Conservation (phyloP, 2,113 vertebrate species). For the Zapornia atra region DNA sequence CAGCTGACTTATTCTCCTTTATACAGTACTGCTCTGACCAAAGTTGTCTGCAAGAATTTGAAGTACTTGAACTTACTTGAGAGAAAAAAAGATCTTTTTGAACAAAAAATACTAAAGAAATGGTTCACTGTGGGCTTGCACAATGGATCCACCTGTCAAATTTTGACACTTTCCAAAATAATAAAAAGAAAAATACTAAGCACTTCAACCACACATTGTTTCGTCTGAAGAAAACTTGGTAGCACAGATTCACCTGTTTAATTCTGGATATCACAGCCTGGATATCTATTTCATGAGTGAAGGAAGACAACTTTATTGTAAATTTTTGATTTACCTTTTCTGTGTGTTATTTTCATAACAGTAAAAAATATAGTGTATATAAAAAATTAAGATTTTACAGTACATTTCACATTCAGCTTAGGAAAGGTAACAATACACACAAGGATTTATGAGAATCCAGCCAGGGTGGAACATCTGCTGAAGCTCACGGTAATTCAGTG, state of each 20-base stretch:
- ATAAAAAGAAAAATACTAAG: neutral
- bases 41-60: neutral
- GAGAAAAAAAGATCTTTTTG: fast-evolving
- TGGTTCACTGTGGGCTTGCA: neutral
- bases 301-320: neutral
- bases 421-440: neutral
- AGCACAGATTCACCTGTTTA: neutral
- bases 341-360: neutral
- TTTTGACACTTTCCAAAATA: neutral
- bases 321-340: neutral
- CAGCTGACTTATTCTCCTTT: neutral
- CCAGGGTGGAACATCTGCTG: neutral
- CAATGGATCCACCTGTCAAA: neutral
- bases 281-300: neutral
- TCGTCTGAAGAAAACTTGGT: neutral
- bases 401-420: neutral
- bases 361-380: neutral
- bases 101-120: neutral
- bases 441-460: neutral
- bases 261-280: neutral
- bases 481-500: neutral
- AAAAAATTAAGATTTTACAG: neutral
- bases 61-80: neutral
- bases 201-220: neutral
- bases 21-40: neutral